Conservation (phyloP, 2,113 vertebrate genomes). For the Clarias gariepinus region DNA sequence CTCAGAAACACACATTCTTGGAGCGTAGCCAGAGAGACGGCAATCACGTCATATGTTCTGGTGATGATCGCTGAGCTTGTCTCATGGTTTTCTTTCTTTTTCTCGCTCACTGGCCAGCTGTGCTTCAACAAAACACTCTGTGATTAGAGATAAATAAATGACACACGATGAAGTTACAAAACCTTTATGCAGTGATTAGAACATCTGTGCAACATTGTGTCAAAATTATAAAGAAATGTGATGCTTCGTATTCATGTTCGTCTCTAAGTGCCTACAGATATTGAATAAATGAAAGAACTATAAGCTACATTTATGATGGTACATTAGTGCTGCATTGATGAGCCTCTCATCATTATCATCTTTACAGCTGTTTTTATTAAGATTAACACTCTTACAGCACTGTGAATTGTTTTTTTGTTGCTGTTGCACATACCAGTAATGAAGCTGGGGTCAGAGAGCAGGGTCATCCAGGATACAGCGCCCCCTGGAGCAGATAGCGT, state of each 20-base stretch:
- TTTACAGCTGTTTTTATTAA: neutral
- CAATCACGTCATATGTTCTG: slow-evolving; percentile 18
- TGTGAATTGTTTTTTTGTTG: too few species aligned
- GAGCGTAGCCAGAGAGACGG: neutral
- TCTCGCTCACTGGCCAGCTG: neutral
- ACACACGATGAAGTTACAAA: neutral
- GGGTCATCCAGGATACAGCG: too few species aligned
- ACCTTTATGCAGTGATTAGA: neutral
- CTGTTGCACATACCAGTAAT: too few species aligned
- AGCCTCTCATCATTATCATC: neutral
- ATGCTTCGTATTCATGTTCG: neutral
- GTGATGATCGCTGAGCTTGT: slow-evolving; percentile 22
- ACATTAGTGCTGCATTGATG: neutral
- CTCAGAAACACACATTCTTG: slow-evolving; percentile 5
- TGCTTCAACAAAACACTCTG: neutral
- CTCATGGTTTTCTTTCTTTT: neutral
- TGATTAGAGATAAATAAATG: neutral
- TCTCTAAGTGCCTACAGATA: neutral
- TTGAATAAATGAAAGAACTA: neutral
- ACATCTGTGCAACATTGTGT: neutral
- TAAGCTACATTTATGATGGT: neutral
- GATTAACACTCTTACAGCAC: neutral
- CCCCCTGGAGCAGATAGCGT: too few species aligned
- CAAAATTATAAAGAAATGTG: neutral
- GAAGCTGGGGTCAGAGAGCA: too few species aligned